Base-by-base conservation (phyloP, 2,888 invertebrate genomes). In the Cantharis rufa region DNA sequence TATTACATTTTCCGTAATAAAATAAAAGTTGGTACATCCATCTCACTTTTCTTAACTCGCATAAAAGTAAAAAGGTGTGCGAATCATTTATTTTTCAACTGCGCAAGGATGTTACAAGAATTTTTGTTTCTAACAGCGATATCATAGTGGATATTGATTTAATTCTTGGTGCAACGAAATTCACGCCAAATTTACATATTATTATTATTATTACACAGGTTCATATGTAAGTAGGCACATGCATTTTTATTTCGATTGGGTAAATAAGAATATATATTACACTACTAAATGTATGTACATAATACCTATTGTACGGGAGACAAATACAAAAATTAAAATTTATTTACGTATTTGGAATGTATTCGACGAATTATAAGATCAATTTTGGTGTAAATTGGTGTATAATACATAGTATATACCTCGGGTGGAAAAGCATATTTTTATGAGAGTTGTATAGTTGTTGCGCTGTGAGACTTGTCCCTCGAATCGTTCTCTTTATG, bases 311-410 rank as follows among this genome's bases (percentile, higher is more conserved):
- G 7, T 24, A 21, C 4, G 24, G 9, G 9, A 9, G 24, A 24
- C 24, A 32, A 32, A 32, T 13, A 13, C 5, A 1, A 81, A 80
- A 77, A 80, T 80, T 81, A 78, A 80, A 77, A 78, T 81, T 62
- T 82, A 78, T 81, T 62, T 82, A 84, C 84, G 82, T 83, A 84
- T 84, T 83, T 73, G 78, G 73, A 76, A 81, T 79, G 77, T 78
- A 77, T 80, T 77, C 81, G 77, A 86, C 82, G 86, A 79, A 85
- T 85, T 87, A 82, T 83, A 84, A 84, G 83, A 86, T 81, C 86
- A 87, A 89, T 88, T 87, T 86, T 86, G 85, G 85, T 86, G 86
- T 84, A 84, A 86, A 85, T 82, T 85, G 80, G 84, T 87, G 87
- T 85, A 85, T 85, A 83, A 86, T 87, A 87, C 86, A 84, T 84